phyloP scores from a whole-genome alignment of 2,113 vertebrate genomes.

The Perca fluviatilis region DNA sequence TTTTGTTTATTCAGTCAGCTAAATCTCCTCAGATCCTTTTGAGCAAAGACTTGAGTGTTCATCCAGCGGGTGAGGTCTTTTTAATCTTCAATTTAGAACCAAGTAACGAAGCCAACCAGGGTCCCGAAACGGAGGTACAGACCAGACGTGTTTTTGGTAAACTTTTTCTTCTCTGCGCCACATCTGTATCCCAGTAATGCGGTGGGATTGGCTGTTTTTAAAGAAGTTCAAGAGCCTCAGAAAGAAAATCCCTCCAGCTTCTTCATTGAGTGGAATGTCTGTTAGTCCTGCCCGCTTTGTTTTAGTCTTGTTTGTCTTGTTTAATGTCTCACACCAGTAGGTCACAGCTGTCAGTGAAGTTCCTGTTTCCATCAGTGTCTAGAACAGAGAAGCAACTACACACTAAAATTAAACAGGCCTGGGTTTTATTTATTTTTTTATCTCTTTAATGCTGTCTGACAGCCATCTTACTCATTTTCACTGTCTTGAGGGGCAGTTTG shows the following conservation, averaged over 20 bases:
- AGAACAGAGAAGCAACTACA: constrained; percentile 25
- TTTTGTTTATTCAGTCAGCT: constrained; percentile 11
- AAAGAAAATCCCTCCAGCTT: constrained; percentile 20
- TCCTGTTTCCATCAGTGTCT: constrained; percentile 28
- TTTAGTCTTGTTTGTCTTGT: constrained; percentile 34
- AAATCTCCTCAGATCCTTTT: constrained; percentile 23
- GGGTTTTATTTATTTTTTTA: neutral
- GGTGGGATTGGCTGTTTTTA: neutral
- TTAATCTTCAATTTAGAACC: neutral
- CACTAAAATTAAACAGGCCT: constrained; percentile 41
- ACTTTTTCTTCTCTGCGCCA: neutral
- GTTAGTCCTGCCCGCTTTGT: constrained; percentile 3
- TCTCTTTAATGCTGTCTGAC: neutral
- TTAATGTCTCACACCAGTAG: constrained; percentile 36
- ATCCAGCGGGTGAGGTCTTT: neutral
- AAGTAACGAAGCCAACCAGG: constrained; percentile 1
- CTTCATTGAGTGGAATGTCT: constrained; percentile 18
- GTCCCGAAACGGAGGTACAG: constrained; percentile 9
- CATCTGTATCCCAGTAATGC: neutral
- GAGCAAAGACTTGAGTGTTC: constrained; percentile 9
- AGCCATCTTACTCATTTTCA: constrained; percentile 7
- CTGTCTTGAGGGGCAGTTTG: neutral
- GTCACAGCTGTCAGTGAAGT: constrained; percentile 25
- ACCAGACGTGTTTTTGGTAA: neutral
- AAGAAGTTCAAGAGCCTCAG: constrained; percentile 3